phyloP scores from a whole-genome alignment of 2,888 invertebrate genomes.

The Cinara cedri region DNA sequence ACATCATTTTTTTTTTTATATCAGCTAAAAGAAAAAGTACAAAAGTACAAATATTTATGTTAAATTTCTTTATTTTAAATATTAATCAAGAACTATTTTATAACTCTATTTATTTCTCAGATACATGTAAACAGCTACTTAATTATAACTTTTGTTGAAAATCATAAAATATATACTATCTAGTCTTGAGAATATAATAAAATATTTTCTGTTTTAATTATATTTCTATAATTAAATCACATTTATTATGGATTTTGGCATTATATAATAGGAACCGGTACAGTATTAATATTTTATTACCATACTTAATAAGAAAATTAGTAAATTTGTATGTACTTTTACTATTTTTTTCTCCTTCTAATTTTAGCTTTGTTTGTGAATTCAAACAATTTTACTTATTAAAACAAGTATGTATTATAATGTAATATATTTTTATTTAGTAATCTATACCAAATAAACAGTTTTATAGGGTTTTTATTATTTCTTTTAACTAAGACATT shows the following conservation, averaged over 20 bases:
- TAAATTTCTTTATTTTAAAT: neutral
- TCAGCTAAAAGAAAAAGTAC: neutral
- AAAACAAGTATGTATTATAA: neutral
- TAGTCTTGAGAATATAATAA: too few relatives aligned
- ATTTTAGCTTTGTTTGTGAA: neutral
- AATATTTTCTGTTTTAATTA: neutral
- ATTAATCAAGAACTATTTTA: neutral
- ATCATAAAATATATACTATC: too few relatives aligned
- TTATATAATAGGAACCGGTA: too few relatives aligned
- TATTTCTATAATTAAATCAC: neutral
- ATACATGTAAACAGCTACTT: too few relatives aligned
- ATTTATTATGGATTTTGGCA: neutral
- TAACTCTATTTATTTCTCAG: too few relatives aligned
- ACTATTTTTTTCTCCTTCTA: neutral
- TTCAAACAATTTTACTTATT: neutral
- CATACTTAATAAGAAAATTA: too few relatives aligned
- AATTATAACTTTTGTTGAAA: too few relatives aligned
- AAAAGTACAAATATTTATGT: neutral
- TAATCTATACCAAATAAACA: conserved; percentile 25
- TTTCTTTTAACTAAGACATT: conserved; percentile 1
- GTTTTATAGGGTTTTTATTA: neutral
- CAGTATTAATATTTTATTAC: neutral
- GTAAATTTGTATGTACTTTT: too few relatives aligned
- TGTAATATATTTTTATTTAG: neutral
- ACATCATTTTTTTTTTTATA: neutral